Percentiles rank a stretch among this genome's conserved stretches.
These are phyloP conservation scores for Drosophila sechellia DNA, from an alignment of 1,140 invertebrate species.

Conservation along the genomic window DNA sequence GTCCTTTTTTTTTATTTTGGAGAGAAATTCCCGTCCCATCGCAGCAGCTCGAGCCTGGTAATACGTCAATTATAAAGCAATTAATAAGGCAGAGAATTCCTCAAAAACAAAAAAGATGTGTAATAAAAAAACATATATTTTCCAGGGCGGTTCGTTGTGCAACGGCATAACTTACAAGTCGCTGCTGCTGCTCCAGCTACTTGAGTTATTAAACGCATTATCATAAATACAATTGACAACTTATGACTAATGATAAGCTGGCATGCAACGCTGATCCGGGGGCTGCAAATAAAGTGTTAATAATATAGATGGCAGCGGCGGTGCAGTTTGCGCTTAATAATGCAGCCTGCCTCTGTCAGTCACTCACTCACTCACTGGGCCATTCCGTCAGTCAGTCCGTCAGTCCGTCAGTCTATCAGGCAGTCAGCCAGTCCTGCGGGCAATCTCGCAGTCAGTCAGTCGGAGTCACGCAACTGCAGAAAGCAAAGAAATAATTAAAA, in stretches of 20 bases:
- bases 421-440: too few relatives aligned
- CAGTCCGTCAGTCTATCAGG: conserved; percentile 2
- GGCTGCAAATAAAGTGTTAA: conserved; percentile 77
- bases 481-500: conserved; percentile 83
- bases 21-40: conserved; percentile 37
- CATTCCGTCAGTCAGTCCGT: conserved; percentile 24
- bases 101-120: conserved; percentile 8
- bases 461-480: conserved; percentile 73
- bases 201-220: conserved; percentile 83
- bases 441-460: conserved; percentile 42
- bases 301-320: conserved; percentile 79
- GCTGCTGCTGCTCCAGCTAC: conserved; percentile 49
- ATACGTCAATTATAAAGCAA: conserved; percentile 51
- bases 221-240: conserved; percentile 83
- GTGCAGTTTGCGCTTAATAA: conserved; percentile 81
- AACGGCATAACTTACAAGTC: conserved; percentile 52
- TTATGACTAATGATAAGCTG: conserved; percentile 82
- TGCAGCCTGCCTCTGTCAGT: conserved; percentile 64
- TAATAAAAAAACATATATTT: conserved; percentile 20
- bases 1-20: conserved; percentile 21
- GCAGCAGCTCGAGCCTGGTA: conserved; percentile 17
- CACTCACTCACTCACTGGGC: conserved; percentile 24
- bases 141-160: conserved; percentile 34
- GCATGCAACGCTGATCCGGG: conserved; percentile 66
- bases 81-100: conserved; percentile 50